Base-by-base conservation (phyloP, 2,888 invertebrate genomes). In the Lepidocyrtinus sp. region DNA sequence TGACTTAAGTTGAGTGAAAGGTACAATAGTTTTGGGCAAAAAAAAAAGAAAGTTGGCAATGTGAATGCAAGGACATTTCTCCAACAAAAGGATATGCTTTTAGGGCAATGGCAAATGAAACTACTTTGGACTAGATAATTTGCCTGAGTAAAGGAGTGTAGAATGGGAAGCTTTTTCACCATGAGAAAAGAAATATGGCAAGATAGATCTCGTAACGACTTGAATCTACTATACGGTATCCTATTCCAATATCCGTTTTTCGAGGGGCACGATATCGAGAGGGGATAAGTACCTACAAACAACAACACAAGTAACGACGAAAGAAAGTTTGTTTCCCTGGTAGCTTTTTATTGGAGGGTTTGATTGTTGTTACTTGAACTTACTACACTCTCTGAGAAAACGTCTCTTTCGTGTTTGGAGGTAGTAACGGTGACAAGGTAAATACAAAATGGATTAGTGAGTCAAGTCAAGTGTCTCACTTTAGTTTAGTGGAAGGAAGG, bases 391-490 rank as follows among this genome's bases (percentile, higher is more conserved):
- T n/a, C n/a, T n/a, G 36, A 36, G 12, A 36, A 36, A 36, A 36
- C 36, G 36, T 36, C 36, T 36, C 36, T 75, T 59, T 68, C 79
- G 78, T 82, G 82, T 75, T 63, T 68, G 27, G 73, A 61, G 64
- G 82, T 75, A 78, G 75, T 82, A 82, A 79, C 75, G 73, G 75
- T 67, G 78, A 82, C 78, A 78, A 64, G 76, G 81, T 81, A 81
- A 81, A 82, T 82, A 79, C 68, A 68, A 75, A 82, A 79, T 82
- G 82, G 82, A 79, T 82, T 79, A 75, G 19, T 21, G 67, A 82
- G 78, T 78, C 78, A 81, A 81, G 61, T 79, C 74, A 75, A 81
- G 82, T 78, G 65, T 82, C 72, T 79, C 55, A 69, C 79, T 74
- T 74, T 73, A 63, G 22, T n/a, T n/a, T n/a, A n/a, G n/a, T n/a